Conservation (phyloP, 2,888 invertebrate genomes). For the Nemapogon koenigi region DNA sequence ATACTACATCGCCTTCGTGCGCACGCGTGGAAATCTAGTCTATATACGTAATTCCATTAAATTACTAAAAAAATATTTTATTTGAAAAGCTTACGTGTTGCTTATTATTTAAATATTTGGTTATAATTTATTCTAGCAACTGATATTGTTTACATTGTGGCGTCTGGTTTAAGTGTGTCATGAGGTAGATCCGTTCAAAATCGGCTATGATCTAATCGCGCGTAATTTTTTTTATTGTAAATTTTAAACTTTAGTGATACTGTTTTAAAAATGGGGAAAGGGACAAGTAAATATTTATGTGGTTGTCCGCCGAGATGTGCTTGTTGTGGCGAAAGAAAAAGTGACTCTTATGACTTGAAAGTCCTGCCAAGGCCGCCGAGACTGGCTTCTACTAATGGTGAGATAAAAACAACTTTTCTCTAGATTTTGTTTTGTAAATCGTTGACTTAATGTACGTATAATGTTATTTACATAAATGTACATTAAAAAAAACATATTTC, state of each 20-base stretch:
- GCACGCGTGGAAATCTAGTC: too few relatives aligned
- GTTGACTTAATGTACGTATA: too few relatives aligned
- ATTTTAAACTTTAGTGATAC: slow-evolving; percentile 18
- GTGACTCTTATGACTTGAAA: slow-evolving; percentile 41
- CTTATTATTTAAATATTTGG: too few relatives aligned
- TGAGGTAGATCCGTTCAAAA: slow-evolving; percentile 20
- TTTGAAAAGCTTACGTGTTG: too few relatives aligned
- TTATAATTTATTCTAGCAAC: slow-evolving; percentile 23
- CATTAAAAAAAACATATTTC: too few relatives aligned
- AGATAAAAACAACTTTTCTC: too few relatives aligned
- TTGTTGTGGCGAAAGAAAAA: slow-evolving; percentile 28
- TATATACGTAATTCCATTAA: too few relatives aligned
- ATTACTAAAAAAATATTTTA: too few relatives aligned
- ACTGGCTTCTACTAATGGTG: slow-evolving; percentile 36
- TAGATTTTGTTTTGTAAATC: too few relatives aligned
- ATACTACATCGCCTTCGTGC: too few relatives aligned
- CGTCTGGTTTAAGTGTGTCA: slow-evolving; percentile 27
- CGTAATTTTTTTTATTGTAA: slow-evolving; percentile 27
- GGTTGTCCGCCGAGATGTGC: slow-evolving; percentile 27
- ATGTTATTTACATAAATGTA: too few relatives aligned
- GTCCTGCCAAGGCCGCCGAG: slow-evolving; percentile 45
- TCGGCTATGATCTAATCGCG: slow-evolving; percentile 35
- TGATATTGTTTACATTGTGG: slow-evolving; percentile 35
- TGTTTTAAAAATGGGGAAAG: slow-evolving; percentile 29
- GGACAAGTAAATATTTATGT: slow-evolving; percentile 4